Evolutionary conservation across 1,140 invertebrate species (phyloP), one percentile per base, ranked within the genome.

Genomic region (Hydropsyche tenuis): DNA sequence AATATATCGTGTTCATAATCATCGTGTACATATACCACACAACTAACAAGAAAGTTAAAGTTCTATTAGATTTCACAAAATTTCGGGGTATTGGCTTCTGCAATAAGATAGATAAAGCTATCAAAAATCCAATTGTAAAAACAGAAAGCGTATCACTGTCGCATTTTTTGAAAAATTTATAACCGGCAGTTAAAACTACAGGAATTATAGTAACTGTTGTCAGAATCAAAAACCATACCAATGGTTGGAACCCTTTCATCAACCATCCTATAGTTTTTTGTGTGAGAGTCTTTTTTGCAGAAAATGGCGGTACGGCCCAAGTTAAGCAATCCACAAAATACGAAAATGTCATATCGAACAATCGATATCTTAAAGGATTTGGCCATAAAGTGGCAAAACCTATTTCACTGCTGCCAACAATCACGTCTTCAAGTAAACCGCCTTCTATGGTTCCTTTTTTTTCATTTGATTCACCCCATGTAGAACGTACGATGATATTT

Each of bases 1-100:
- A 18, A 22, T 65, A 65, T 43, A 65, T 65, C 11, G 63, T 65
- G 4, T 23, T 65, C 42, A 65, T 65, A 14, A 65, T 65, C 63
- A 65, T 3, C 3, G 63, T 65, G 63, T 43, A 65, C 3, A 18
- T 12, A 23, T 65, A 65, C 63, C 63, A 65, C 6, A 42, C 0
- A 1, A 65, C 16, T 5, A 65, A n/a, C 14, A 65, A 18, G 30
- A 65, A 16, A 18, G 27, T 65, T 45, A 65, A 20, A 43, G 63
- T 43, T 4, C 30, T 4, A 18, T 45, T 16, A 18, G 20, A 5
- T 18, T 43, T 18, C 42, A 43, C 3, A 1, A 20, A 1, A n/a
- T 43, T 42, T 3, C 16, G 27, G 1, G 63, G 63, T 20, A 65
- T 43, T 2, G 63, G 63, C 12, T 45, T 42, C 43, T 65, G 63